These are phyloP conservation scores for Coluber constrictor DNA, from an alignment of 2,797 vertebrate genomes.

Conservation along the genomic window DNA sequence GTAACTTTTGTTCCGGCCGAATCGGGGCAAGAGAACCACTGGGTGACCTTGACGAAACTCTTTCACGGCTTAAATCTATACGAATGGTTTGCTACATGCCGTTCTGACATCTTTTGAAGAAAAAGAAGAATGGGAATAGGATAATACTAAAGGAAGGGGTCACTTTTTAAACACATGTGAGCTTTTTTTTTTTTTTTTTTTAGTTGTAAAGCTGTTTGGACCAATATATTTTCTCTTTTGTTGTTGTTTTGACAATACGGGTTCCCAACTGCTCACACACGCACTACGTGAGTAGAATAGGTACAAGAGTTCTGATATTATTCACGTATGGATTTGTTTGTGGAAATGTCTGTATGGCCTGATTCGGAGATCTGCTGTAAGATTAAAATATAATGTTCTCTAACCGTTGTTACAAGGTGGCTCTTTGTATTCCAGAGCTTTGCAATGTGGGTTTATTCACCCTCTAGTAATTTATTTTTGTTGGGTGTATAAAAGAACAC, in stretches of 20 bases:
- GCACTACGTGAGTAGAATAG: not conserved
- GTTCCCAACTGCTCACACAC: not conserved
- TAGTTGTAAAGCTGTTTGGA: not conserved
- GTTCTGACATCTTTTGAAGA: not conserved
- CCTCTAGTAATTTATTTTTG: not conserved
- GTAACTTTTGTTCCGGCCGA: not conserved
- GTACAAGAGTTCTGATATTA: not conserved
- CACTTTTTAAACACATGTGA: not conserved
- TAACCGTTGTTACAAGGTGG: not conserved
- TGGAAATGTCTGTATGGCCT: not conserved
- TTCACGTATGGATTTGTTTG: not conserved
- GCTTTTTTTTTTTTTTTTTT: not conserved
- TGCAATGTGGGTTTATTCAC: not conserved
- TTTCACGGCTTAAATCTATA: not conserved
- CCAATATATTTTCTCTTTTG: not conserved
- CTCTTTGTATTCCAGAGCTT: not conserved
- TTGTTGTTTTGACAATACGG: not conserved
- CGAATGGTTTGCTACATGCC: not conserved
- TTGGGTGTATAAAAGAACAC: not conserved
- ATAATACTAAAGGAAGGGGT: not conserved
- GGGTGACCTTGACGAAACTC: not conserved
- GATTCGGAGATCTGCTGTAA: not conserved
- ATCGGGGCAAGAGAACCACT: not conserved
- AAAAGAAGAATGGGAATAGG: not conserved
- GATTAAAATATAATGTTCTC: not conserved